Evolutionary conservation across 1,140 invertebrate species (phyloP).

Genomic region (Drosophila biarmipes): DNA sequence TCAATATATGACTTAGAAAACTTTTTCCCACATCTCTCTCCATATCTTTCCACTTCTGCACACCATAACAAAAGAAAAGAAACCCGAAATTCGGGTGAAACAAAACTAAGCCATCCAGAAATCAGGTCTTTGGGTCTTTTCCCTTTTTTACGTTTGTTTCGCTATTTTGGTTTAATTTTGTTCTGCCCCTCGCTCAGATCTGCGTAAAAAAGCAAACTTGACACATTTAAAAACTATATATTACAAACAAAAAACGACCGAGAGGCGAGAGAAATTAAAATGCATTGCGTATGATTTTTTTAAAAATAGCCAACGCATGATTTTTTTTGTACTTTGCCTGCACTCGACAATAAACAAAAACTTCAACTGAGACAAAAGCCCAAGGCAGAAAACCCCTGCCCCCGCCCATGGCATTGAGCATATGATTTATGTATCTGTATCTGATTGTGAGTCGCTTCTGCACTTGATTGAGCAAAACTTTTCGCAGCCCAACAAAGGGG

Average conservation of each 20-base stretch:
- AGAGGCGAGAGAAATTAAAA: conserved; percentile 47
- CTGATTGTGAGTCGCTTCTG: conserved; percentile 1
- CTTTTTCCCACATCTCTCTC: conserved; percentile 15
- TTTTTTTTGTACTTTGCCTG: conserved; percentile 58
- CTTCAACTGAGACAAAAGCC: conserved; percentile 16
- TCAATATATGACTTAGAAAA: conserved; percentile 14
- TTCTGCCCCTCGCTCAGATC: conserved; percentile 4
- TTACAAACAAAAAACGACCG: conserved; percentile 47
- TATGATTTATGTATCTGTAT: conserved; percentile 34
- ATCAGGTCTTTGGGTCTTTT: conserved; percentile 51
- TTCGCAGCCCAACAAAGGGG: conserved; percentile 7
- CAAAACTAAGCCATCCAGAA: conserved; percentile 39
- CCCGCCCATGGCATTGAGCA: conserved; percentile 17
- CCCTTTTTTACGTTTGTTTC: conserved; percentile 15
- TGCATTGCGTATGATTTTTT: conserved; percentile 76
- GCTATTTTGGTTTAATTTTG: conserved; percentile 13
- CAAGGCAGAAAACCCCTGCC: conserved; percentile 18
- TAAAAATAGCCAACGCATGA: conserved; percentile 72
- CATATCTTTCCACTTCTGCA: conserved; percentile 50
- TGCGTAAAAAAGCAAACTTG: conserved; percentile 73
- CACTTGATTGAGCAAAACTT: conserved; percentile 11
- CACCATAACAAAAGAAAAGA: conserved; percentile 28
- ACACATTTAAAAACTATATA: conserved; percentile 72
- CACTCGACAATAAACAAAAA: conserved; percentile 38
- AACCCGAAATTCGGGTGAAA: conserved; percentile 16